phyloP scores from a whole-genome alignment of 2,797 vertebrate genomes.

The Eidolon dupreanum region DNA sequence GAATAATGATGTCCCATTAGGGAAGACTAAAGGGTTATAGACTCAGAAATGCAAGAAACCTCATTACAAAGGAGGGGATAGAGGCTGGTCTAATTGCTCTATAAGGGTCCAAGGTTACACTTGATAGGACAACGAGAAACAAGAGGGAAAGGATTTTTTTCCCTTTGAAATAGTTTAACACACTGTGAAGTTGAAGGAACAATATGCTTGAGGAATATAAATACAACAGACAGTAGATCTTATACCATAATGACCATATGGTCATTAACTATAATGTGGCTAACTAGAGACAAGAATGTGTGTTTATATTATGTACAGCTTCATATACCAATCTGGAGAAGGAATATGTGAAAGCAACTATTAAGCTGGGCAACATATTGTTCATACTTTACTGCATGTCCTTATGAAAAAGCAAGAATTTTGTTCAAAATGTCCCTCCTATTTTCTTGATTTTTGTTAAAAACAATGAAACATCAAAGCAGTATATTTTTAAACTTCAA shows the following conservation, averaged over 20 bases:
- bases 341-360: constrained; percentile 85
- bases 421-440: constrained; percentile 71
- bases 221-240: constrained; percentile 94
- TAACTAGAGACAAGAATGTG: constrained; percentile 91
- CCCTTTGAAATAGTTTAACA: constrained; percentile 93
- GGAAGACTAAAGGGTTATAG: constrained; percentile 99
- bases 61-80: constrained; percentile 99
- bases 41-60: constrained; percentile 99
- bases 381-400: constrained; percentile 79
- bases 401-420: constrained; percentile 80
- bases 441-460: constrained; percentile 78
- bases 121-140: constrained; percentile 99
- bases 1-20: constrained; percentile 99
- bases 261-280: constrained; percentile 95
- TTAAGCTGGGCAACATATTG: constrained; percentile 85
- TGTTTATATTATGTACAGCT: constrained; percentile 90
- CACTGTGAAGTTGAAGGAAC: constrained; percentile 96
- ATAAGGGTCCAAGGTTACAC: constrained; percentile 99
- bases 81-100: constrained; percentile 99
- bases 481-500: constrained; percentile 46
- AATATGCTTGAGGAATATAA: constrained; percentile 98
- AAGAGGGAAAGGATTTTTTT: constrained; percentile 91
- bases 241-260: constrained; percentile 96
- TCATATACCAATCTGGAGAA: constrained; percentile 89
- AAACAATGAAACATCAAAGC: constrained; percentile 64